Base-by-base conservation (phyloP, 2,888 invertebrate genomes). In the Coremacera marginata region DNA sequence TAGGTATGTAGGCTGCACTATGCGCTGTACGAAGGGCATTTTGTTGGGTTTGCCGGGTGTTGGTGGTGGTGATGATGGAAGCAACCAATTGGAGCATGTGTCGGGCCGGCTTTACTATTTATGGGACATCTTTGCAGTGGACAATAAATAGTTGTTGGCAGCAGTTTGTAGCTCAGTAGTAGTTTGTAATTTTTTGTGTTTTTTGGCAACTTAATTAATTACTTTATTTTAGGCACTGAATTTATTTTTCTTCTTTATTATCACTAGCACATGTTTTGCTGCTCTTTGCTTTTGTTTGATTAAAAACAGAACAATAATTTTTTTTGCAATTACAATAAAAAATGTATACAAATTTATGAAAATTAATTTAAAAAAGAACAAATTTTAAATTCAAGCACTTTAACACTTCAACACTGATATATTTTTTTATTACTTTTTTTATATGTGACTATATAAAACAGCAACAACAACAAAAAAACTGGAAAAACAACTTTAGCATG, bases 21-120 rank as follows among this genome's bases (percentile, higher is more conserved):
- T 93, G 85, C 96, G 93, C 89, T 95, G 94, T 88, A 95, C 93
- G 91, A 96, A 96, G 90, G 96, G 96, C 96, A 96, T 96, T 86
- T 91, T 82, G 70, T 67, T 31, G 22, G 7, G 51, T 19, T 19
- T 22, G 55, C 14, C 11, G 67, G 67, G 5, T 19, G 52, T 1
- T 34, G 34, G 11, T 51, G 34, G 9, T 9, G 49, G 11, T 19
- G 27, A 5, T 31, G 31, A 31, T 31, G 31, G 31, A 5, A 31
- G 55, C 31, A 51, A 22, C 55, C 49, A 22, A 51, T 2, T 31
- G 70, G 19, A 70, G 55, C 70, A 70, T 70, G 5, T 51, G 70
- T 34, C n/a, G 27, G 11, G 31, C 16, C 7, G 19, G 27, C 9
- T 55, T 34, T 19, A 55, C 55, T 31, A 11, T 34, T 65, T 22